Conservation (phyloP, 1,140 invertebrate species). For the Diabrotica virgifera region DNA sequence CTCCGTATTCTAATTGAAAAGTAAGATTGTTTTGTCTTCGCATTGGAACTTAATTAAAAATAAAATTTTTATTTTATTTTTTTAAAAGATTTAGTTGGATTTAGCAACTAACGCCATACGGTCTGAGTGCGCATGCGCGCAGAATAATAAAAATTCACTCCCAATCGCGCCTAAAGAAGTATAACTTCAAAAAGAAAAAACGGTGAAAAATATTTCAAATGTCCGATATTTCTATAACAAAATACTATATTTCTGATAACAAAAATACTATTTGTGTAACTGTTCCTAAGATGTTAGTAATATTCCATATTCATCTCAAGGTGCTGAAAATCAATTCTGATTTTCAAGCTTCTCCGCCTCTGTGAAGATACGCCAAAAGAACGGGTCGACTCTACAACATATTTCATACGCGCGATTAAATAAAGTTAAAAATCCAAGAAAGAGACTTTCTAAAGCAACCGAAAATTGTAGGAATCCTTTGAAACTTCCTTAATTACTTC, state of each 20-base stretch:
- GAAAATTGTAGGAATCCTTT: background rate
- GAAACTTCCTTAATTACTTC: background rate
- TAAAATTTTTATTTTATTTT: too few species aligned
- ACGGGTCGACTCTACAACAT: constrained; percentile 23
- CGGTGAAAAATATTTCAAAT: too few species aligned
- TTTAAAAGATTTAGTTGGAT: too few species aligned
- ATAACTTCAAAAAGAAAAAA: too few species aligned
- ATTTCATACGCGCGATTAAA: constrained; percentile 39
- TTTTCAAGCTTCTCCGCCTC: background rate
- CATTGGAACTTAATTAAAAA: too few species aligned
- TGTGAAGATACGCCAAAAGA: background rate
- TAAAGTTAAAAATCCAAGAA: constrained; percentile 30
- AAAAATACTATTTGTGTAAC: constrained; percentile 16
- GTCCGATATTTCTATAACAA: too few species aligned
- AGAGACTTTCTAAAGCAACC: constrained; percentile 4
- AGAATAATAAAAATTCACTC: too few species aligned
- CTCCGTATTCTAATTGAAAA: too few species aligned
- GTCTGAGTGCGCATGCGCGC: too few species aligned
- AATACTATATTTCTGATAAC: constrained; percentile 11
- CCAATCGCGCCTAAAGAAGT: too few species aligned
- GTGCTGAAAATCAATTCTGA: background rate
- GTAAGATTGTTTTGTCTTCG: too few species aligned
- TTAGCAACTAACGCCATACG: too few species aligned
- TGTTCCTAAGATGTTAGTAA: background rate
- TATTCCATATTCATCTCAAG: constrained; percentile 6